These are phyloP conservation scores for Liasis olivaceus DNA, from an alignment of 2,797 vertebrate species.

Conservation along the genomic window DNA sequence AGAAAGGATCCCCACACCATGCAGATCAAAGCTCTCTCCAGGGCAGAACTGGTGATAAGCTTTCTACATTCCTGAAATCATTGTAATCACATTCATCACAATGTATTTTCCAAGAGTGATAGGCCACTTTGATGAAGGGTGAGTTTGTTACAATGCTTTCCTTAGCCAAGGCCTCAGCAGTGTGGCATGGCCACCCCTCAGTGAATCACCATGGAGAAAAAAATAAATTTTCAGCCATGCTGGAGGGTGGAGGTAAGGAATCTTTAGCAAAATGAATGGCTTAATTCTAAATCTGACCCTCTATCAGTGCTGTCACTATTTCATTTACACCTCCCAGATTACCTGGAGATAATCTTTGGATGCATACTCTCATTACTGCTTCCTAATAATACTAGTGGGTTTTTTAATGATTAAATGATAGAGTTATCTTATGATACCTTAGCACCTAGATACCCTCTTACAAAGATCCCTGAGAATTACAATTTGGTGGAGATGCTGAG, in stretches of 20 bases:
- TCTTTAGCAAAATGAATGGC: conserved; percentile 9
- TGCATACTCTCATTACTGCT: neutral
- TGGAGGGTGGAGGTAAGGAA: conserved; percentile 7
- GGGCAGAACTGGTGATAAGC: neutral
- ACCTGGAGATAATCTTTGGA: neutral
- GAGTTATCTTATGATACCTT: neutral
- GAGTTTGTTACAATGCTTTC: neutral
- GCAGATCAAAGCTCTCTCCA: conserved; percentile 11
- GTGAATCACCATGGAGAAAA: neutral
- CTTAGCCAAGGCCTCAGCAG: neutral
- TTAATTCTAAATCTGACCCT: neutral
- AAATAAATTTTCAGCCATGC: neutral
- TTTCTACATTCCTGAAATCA: conserved; percentile 20
- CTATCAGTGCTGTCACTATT: neutral
- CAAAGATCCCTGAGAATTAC: neutral
- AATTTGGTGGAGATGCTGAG: neutral
- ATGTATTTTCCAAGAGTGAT: neutral
- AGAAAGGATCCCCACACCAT: neutral
- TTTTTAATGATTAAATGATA: neutral
- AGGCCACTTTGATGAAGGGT: neutral
- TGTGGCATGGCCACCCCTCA: neutral
- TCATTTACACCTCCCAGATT: neutral
- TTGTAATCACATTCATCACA: neutral
- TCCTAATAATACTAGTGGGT: neutral
- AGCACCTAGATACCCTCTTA: neutral